These are phyloP conservation scores for Rhea americana DNA, from an alignment of 2,113 vertebrate genomes.

Conservation along the genomic window DNA sequence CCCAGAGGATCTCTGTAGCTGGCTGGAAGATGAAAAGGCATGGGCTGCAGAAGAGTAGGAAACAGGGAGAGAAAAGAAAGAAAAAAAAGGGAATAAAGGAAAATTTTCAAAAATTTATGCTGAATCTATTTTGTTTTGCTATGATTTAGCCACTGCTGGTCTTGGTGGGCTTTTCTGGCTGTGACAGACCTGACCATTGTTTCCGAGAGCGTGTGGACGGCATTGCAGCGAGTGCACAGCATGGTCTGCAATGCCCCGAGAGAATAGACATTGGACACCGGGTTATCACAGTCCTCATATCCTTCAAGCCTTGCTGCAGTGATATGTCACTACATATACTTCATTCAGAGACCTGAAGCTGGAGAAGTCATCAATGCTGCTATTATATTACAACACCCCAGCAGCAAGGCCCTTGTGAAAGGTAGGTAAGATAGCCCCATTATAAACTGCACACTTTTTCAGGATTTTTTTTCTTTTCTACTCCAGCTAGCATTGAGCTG, in stretches of 20 bases:
- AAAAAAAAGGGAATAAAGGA: not conserved
- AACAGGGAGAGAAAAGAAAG: not conserved
- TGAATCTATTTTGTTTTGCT: not conserved
- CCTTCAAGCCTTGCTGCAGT: not conserved
- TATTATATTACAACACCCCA: not conserved
- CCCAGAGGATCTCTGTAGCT: conserved; percentile 1
- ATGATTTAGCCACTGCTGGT: not conserved
- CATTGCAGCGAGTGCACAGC: not conserved
- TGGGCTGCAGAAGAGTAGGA: not conserved
- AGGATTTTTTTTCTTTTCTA: not conserved
- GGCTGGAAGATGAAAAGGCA: conserved; percentile 39
- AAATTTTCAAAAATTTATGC: not conserved
- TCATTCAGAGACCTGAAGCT: not conserved
- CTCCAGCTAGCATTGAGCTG: not conserved
- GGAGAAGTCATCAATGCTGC: not conserved
- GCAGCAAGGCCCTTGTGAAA: not conserved
- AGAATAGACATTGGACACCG: not conserved
- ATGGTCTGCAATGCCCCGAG: not conserved
- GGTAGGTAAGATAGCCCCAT: not conserved
- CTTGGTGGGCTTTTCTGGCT: not conserved
- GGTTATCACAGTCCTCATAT: not conserved
- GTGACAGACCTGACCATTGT: not conserved
- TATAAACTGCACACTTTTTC: not conserved
- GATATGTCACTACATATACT: not conserved
- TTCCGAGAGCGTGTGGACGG: not conserved